Base-by-base conservation (phyloP, 2,113 vertebrate species). In the Pelvicachromis taeniatus region DNA sequence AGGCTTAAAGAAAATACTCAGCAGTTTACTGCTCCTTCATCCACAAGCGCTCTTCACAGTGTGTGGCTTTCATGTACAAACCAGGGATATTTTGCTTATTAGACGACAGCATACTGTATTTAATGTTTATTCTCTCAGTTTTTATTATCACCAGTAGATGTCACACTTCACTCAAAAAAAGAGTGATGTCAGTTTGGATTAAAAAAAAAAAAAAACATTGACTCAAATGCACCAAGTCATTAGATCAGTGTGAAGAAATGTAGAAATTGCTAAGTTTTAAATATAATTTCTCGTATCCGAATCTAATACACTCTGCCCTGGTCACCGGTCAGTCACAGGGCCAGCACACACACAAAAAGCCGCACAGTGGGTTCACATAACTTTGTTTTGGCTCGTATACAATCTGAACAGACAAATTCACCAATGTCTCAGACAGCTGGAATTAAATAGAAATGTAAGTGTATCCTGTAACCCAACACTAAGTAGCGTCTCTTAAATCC, bases 131-230 rank as follows among this genome's bases (percentile, higher is more conserved):
- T 23, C 0, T 6, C 29, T 56, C 48, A 77, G 56, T 79, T 79
- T 58, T 31, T 9, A 31, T 50, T 79, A 2, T 81, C 50, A 79
- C 89, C 84, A 86, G 70, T 77, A 90, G 86, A 77, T 84, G 86
- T 86, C 81, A 26, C 0, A 45, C 54, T 65, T 56, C 23, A 23
- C 17, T 11, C 29, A n/a, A 52, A 54, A 9, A 42, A 26, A 48
- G 6, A 52, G 40, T n/a, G 55, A n/a, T 13, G 40, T 14, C 65
- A 29, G 23, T 73, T 73, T 48, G 14, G 14, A 73, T 26, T 26
- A 26, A 26, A 26, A n/a, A n/a, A n/a, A n/a, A n/a, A n/a, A n/a
- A n/a, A n/a, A n/a, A 26, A 70, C 40, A 7, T 29, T 17, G n/a
- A 73, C 16, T 48, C 42, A 48, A 48, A 48, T 29, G 68, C 2